phyloP scores from a whole-genome alignment of 2,888 invertebrate genomes.

The Ferdinandea cuprea region DNA sequence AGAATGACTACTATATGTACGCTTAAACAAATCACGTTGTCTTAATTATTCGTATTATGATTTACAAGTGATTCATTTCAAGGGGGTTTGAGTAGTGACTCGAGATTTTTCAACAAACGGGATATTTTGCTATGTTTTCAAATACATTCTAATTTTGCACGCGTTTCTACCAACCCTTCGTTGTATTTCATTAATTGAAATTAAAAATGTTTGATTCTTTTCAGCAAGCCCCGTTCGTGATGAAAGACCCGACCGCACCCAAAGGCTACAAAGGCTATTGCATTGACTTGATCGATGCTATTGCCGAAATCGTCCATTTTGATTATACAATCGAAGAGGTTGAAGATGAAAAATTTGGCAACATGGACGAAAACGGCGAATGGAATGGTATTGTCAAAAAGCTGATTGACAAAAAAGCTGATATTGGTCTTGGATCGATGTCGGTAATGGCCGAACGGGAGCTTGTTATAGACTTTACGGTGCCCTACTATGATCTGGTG shows the following conservation, averaged over 20 bases:
- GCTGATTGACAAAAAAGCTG: slow-evolving; percentile 92
- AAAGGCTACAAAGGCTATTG: slow-evolving; percentile 94
- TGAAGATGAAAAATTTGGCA: slow-evolving; percentile 93
- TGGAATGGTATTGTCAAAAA: slow-evolving; percentile 94
- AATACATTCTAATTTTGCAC: no score
- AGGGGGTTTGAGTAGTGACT: no score
- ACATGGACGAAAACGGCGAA: slow-evolving; percentile 92
- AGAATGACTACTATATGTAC: no score
- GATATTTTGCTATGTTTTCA: no score
- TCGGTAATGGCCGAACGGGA: slow-evolving; percentile 99
- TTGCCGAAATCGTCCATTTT: slow-evolving; percentile 92
- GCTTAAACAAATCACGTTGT: no score
- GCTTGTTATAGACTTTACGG: slow-evolving; percentile 98
- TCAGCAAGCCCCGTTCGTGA: slow-evolving; percentile 93
- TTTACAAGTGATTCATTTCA: no score
- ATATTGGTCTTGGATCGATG: slow-evolving; percentile 96
- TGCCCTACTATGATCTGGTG: slow-evolving; percentile 98
- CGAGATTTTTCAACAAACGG: no score
- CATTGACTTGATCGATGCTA: slow-evolving; percentile 95
- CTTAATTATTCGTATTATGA: no score
- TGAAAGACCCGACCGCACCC: slow-evolving; percentile 87
- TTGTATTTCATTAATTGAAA: no score
- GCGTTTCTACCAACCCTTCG: no score
- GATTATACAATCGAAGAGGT: slow-evolving; percentile 94
- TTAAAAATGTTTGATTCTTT: not conserved